Percentiles rank a stretch among this genome's conserved stretches.
Conservation (phyloP, 2,113 vertebrate genomes). For the Rhea americana region DNA sequence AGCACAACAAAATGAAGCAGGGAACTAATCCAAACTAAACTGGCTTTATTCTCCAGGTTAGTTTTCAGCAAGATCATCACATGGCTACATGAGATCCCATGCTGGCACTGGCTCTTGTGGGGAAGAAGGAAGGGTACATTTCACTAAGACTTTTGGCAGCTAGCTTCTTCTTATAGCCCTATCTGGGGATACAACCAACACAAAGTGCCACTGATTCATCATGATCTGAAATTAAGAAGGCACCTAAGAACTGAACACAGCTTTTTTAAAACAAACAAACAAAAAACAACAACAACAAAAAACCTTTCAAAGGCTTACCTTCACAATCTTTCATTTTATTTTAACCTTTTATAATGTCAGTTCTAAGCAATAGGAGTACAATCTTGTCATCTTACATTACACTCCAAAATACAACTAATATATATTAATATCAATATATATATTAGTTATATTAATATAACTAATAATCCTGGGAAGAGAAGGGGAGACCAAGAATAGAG, state of each 20-base stretch:
- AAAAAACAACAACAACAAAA: too few species aligned
- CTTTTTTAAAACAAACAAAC: too few species aligned
- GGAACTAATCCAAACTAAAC: not conserved
- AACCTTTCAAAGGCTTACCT: not conserved
- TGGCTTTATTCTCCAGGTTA: not conserved
- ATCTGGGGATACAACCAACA: not conserved
- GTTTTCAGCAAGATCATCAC: not conserved
- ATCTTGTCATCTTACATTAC: fast-evolving
- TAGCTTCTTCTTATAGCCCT: not conserved
- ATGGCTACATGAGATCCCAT: not conserved
- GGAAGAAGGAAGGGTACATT: not conserved
- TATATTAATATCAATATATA: not conserved
- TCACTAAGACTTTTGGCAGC: not conserved
- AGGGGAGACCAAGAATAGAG: not conserved
- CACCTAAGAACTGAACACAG: fast-evolving
- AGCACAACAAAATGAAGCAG: not conserved
- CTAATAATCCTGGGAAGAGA: not conserved
- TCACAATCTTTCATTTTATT: not conserved
- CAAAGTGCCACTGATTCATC: not conserved
- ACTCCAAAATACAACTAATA: fast-evolving
- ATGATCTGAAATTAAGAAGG: not conserved
- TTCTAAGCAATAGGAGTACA: not conserved
- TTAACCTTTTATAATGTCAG: not conserved
- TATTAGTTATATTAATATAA: too few species aligned
- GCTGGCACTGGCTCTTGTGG: not conserved